phyloP scores from a whole-genome alignment of 2,797 vertebrate species.

The Fundulus diaphanus region DNA sequence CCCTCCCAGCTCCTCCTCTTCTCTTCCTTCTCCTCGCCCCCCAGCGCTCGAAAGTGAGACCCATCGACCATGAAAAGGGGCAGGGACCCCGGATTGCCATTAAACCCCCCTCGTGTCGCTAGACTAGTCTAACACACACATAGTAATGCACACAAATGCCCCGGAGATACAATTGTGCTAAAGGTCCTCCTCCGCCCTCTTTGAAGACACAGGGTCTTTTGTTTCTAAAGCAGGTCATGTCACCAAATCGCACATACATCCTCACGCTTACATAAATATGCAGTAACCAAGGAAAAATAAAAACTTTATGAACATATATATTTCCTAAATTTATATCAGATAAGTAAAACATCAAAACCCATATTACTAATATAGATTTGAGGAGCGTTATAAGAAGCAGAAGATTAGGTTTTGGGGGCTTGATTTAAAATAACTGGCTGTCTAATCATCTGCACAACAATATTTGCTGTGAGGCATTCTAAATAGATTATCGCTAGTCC shows the following conservation, averaged over 20 bases:
- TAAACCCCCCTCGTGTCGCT: conserved; percentile 71
- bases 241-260: conserved; percentile 63
- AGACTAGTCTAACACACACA: conserved; percentile 51
- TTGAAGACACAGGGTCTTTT: conserved; percentile 91
- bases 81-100: conserved; percentile 75
- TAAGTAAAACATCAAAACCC: conserved; percentile 42
- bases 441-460: conserved; percentile 99
- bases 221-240: conserved; percentile 85
- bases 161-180: conserved; percentile 91
- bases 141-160: conserved; percentile 73
- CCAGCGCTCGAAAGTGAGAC: conserved; percentile 84
- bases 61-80: conserved; percentile 85
- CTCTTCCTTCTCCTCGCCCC: conserved; percentile 53
- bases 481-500: conserved; percentile 99
- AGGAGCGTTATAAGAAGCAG: conserved; percentile 62
- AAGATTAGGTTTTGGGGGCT: conserved; percentile 71
- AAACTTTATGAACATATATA: neutral
- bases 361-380: conserved; percentile 62
- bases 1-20: conserved; percentile 65
- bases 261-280: conserved; percentile 25
- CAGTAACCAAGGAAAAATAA: neutral
- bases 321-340: conserved; percentile 50
- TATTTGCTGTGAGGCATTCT: conserved; percentile 99
- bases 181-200: conserved; percentile 82
- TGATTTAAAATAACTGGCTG: conserved; percentile 92